Conservation (phyloP, 1,140 invertebrate species). For the Drosophila funebris region DNA sequence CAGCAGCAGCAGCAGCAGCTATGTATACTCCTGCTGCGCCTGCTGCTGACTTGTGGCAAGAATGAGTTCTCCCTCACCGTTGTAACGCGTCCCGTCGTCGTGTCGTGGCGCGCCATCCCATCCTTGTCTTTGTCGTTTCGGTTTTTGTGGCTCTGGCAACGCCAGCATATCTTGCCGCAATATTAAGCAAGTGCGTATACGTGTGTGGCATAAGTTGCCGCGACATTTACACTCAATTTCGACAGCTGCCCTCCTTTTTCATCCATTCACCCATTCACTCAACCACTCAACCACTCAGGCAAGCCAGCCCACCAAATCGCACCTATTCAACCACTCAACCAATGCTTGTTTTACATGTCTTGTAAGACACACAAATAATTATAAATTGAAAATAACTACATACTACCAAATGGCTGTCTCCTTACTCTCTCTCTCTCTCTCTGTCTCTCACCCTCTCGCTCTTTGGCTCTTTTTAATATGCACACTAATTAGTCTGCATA, state of each 20-base stretch:
- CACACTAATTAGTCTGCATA: slow-evolving; percentile 2
- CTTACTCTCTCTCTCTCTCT: not conserved
- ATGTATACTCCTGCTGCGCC: slow-evolving; percentile 29
- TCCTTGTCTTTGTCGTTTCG: slow-evolving; percentile 54
- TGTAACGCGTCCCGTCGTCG: not conserved
- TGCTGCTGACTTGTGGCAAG: slow-evolving; percentile 64
- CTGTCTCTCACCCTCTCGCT: not conserved
- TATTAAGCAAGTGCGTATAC: slow-evolving; percentile 74
- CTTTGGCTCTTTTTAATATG: not conserved
- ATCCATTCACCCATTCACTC: not conserved
- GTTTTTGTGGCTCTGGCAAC: slow-evolving; percentile 47
- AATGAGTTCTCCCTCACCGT: not conserved
- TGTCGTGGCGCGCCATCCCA: not conserved
- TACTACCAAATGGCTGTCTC: no score
- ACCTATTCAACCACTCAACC: slow-evolving; percentile 17
- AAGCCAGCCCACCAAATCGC: not conserved
- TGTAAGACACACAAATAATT: slow-evolving; percentile 39
- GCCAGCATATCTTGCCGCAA: slow-evolving; percentile 55
- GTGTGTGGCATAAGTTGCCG: slow-evolving; percentile 75
- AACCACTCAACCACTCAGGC: not conserved
- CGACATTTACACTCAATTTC: slow-evolving; percentile 68
- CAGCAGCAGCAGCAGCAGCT: slow-evolving; percentile 18
- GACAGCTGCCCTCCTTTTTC: slow-evolving; percentile 7
- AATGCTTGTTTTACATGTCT: slow-evolving; percentile 33
- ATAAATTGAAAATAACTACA: slow-evolving; percentile 28